Conservation (phyloP, 2,888 invertebrate genomes). For the Mythimna impura region DNA sequence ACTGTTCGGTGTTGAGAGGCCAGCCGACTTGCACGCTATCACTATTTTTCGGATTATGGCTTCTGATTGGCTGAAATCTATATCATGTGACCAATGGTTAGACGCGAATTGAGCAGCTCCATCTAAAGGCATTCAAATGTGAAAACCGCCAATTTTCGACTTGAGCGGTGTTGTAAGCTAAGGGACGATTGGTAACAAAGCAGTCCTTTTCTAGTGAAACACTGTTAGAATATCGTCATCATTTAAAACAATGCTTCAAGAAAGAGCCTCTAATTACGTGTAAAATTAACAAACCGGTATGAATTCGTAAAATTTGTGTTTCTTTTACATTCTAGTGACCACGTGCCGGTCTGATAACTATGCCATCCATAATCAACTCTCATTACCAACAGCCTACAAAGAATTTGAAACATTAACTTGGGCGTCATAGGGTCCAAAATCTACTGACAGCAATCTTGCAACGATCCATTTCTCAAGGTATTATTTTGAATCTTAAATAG, state of each 20-base stretch:
- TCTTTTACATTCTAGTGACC: conserved; percentile 32
- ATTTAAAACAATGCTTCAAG: not conserved
- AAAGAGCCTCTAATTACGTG: conserved; percentile 35
- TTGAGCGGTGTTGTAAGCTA: too few relatives aligned
- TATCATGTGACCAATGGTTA: too few relatives aligned
- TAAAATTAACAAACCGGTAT: conserved; percentile 28
- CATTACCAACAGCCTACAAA: not conserved
- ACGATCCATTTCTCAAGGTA: not conserved
- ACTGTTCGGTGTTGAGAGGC: too few relatives aligned
- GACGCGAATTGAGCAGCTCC: too few relatives aligned
- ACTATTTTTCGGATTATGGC: too few relatives aligned
- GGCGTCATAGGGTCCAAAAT: not conserved
- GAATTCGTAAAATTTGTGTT: conserved; percentile 32
- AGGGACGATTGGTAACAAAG: too few relatives aligned
- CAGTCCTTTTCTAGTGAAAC: too few relatives aligned
- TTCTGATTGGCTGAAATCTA: too few relatives aligned
- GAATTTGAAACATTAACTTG: not conserved
- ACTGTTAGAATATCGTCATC: not conserved
- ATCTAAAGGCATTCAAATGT: too few relatives aligned
- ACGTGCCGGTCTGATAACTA: conserved; percentile 46
- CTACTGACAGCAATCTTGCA: too few relatives aligned
- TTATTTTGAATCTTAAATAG: not conserved
- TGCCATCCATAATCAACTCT: conserved; percentile 13
- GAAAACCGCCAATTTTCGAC: too few relatives aligned
- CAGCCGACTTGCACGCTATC: too few relatives aligned